Base-by-base conservation (phyloP, 2,113 vertebrate genomes). In the Callionymus lyra region DNA sequence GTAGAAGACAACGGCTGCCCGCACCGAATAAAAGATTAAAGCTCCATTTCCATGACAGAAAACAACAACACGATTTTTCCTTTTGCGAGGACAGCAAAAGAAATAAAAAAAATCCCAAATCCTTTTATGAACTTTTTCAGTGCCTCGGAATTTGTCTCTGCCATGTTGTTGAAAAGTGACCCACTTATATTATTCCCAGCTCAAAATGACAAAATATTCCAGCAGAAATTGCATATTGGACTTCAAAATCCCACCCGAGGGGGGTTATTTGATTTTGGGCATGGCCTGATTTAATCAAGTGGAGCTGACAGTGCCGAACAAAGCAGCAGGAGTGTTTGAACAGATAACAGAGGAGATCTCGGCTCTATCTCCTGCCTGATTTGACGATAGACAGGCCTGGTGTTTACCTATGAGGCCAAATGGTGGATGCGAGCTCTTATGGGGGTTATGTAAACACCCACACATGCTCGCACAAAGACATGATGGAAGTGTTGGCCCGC, bases 281-380 rank as follows among this genome's bases (percentile, higher is more conserved):
- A 47, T 38, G 68, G 65, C 50, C 59, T 76, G 75, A 81, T 81
- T 76, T 46, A 74, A 72, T 76, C 72, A 65, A 58, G 56, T 16
- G 48, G 49, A 56, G 67, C 64, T 61, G 65, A 68, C 68, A 61
- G 37, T 49, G 51, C 55, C 56, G 51, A 61, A 70, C 78, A 70
- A 66, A 66, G 55, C 58, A 45, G 54, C 6, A 8, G 10, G 70
- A 59, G 67, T 68, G 67, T 74, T 71, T 74, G 68, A 59, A 49
- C 50, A 72, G 71, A 72, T 75, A 71, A 71, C 42, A 21, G 3
- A 52, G 42, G 42, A 50, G 62, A 72, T 76, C 53, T 14, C 6
- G 4, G 59, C 54, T 41, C 38, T 40, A 63, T 71, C 65, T 64
- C 60, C 50, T 6, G 53, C 50, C 52, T 48, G 47, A 58, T 47